Evolutionary conservation across 2,113 vertebrate species (phyloP).

Genomic region (Dasyurus viverrinus): DNA sequence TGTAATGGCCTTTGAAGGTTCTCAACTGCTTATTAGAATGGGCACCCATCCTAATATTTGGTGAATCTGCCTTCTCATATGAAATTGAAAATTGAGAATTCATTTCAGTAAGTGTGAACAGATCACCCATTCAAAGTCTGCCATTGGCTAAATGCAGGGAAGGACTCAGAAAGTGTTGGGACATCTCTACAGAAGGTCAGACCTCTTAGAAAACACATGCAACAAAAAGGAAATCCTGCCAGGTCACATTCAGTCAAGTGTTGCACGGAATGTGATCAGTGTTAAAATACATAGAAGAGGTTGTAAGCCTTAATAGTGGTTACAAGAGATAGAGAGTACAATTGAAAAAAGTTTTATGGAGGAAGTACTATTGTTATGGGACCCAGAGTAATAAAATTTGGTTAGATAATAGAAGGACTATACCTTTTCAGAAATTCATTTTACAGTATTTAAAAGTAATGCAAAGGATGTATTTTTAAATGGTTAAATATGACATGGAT

Average conservation of each 20-base stretch:
- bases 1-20: background rate
- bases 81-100: constrained; percentile 49
- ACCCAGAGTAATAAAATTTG: background rate
- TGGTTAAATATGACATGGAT: background rate
- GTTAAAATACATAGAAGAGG: background rate
- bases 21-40: background rate
- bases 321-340: background rate
- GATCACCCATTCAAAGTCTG: constrained; percentile 13
- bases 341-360: background rate
- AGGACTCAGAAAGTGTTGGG: constrained; percentile 2
- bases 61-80: background rate
- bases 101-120: constrained; percentile 19
- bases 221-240: background rate
- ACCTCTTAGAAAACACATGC: constrained; percentile 4
- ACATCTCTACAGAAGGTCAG: background rate
- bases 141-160: background rate
- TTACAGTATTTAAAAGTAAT: background rate
- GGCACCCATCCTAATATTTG: background rate
- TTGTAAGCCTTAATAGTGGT: background rate
- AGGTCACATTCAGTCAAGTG: background rate
- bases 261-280: background rate
- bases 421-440: background rate
- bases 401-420: background rate
- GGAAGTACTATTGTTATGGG: background rate
- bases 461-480: background rate